Evolutionary conservation across 2,113 vertebrate genomes (phyloP), one percentile per base, ranked within the genome.

Genomic region (Tonatia bakeri): DNA sequence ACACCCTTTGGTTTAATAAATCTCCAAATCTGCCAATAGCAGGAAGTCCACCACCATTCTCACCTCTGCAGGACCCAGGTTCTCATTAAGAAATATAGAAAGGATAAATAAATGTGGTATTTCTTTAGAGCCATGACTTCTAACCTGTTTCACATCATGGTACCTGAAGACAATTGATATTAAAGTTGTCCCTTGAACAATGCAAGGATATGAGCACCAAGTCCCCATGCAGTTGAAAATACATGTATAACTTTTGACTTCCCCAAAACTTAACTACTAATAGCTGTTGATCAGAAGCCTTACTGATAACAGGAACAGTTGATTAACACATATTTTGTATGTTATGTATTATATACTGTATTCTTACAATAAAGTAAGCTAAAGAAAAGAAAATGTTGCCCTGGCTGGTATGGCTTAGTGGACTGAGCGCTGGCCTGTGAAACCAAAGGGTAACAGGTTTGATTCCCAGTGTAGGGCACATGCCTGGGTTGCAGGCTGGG

Each of bases 101-200:
- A 96, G 92, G 22, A 38, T 97, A 1, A 85, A 40, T 26, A 94
- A 72, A 95, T 45, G 64, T 36, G 36, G 31, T 52, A 59, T 64
- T 91, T 93, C 93, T 93, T 77, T 75, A 86, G 22, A 80, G 67
- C n/a, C 61, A 33, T 72, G 77, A 40, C 82, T 93, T 79, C 91
- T 64, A 91, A 43, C 28, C 50, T 36, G 89, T 92, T 94, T 16
- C n/a, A 61, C 20, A 72, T 72, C 87, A 86, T 10, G 40, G 54
- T 5, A 56, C 36, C 43, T 40, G 50, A 77, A 84, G 94, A 56
- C 38, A 87, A 89, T 91, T 43, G 54, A 56, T 77, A 59, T 43
- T 81, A 47, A 14, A 75, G 43, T 75, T 75, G 72, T 47, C 26
- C 26, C 26, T 75, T 75, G 26, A 45, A 75, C 7, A 75, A 75